Evolutionary conservation across 2,888 invertebrate species (phyloP), one percentile per base, ranked within the genome.

Genomic region (Linhomoeus sp.): DNA sequence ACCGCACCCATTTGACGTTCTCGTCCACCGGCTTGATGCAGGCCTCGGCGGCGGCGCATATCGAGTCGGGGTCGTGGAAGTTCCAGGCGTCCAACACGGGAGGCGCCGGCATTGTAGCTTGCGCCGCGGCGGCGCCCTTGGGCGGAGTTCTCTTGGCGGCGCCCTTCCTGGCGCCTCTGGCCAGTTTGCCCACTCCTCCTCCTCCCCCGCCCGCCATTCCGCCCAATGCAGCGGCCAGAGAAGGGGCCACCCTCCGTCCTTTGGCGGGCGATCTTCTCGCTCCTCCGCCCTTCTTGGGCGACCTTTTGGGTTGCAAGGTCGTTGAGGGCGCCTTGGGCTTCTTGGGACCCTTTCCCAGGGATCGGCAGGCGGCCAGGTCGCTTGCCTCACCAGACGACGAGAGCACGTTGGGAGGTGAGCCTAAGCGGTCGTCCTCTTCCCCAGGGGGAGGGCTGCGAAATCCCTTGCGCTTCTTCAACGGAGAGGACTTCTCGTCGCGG

Each of bases 1-100:
- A 52, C 26, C 47, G 50, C 5, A 50, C 50, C 51, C 51, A 51
- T 3, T 42, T 22, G 33, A 51, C 45, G 20, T 39, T 40, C 5
- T 47, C 44, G 3, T 43, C 47, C 24, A 36, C 20, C 7, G 51
- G 51, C 45, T 48, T 51, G 35, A 37, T 3, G 43, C 51, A 51
- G 3, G 22, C 25, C 9, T 33, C 15, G 9, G 2, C 19, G 12
- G 51, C 29, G 20, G 48, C 47, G 47, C 51, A 51, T 33, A 3
- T 19, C 15, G 35, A 22, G 2, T 3, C n/a, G 12, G 47, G 40
- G 24, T 49, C 44, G 45, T 49, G 49, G 25, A 33, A 46, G 12
- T 23, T 7, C 45, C 45, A 48, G 25, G 37, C 14, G 20, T 41
- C 39, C n/a, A 20, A 38, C 29, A 22, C 26, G 23, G 15, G 15